phyloP scores from a whole-genome alignment of 1,140 invertebrate species.

The Argopecten irradians region DNA sequence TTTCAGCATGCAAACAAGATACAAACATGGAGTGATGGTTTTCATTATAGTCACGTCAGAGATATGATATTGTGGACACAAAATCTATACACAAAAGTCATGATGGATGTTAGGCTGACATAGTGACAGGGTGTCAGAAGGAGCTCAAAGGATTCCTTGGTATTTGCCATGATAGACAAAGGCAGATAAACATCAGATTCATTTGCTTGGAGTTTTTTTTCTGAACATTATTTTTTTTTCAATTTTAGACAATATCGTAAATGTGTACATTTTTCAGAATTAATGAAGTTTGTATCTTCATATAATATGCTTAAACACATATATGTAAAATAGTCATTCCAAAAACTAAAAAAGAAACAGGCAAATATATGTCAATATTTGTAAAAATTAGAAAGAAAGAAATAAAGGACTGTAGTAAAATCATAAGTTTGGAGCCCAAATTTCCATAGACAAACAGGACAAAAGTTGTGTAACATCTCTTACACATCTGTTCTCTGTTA shows the following conservation, averaged over 20 bases:
- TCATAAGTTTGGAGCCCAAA: background rate
- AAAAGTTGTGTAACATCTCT: background rate
- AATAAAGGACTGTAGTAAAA: background rate
- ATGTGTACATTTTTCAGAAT: background rate
- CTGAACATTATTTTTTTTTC: background rate
- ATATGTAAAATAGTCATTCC: slow-evolving; percentile 11
- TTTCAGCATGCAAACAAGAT: slow-evolving; percentile 21
- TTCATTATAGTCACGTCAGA: background rate
- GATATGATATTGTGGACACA: slow-evolving; percentile 17
- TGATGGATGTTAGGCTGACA: background rate
- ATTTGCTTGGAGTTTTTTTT: background rate
- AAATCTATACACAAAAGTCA: background rate
- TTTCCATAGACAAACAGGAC: background rate
- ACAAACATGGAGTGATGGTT: slow-evolving; percentile 21
- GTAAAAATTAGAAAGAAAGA: background rate
- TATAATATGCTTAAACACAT: background rate
- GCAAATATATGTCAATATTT: background rate
- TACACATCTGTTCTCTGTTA: background rate
- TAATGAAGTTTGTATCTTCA: background rate
- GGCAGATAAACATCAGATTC: background rate
- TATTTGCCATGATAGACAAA: background rate
- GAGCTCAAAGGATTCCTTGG: background rate
- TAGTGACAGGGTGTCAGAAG: background rate
- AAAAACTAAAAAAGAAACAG: background rate
- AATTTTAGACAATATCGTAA: background rate